These are phyloP conservation scores for Gibbula magus DNA, from an alignment of 2,888 invertebrate genomes.

Conservation along the genomic window DNA sequence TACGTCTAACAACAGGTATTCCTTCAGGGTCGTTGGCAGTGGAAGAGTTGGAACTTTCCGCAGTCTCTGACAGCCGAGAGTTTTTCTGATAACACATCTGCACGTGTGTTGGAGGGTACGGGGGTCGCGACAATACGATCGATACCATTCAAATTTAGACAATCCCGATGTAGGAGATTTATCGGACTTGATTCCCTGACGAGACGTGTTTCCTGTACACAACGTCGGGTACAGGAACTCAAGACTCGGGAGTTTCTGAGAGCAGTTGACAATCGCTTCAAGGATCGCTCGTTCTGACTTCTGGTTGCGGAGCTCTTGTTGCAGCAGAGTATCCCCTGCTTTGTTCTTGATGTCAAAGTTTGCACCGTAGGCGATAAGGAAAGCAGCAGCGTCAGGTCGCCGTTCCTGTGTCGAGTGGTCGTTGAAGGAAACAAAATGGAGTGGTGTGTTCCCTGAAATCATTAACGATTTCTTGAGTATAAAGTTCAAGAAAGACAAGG, in stretches of 20 bases:
- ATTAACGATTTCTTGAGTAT: background rate
- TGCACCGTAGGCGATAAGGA: constrained; percentile 71
- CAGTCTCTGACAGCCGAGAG: constrained; percentile 59
- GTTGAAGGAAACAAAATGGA: constrained; percentile 71
- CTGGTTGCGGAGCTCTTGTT: constrained; percentile 60
- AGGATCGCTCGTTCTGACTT: constrained; percentile 50
- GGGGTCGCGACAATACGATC: constrained; percentile 55
- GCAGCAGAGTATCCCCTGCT: constrained; percentile 61
- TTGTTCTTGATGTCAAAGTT: constrained; percentile 62
- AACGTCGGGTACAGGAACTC: constrained; percentile 42
- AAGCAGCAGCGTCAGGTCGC: constrained; percentile 65
- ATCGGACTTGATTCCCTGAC: background rate
- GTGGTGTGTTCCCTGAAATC: constrained; percentile 63
- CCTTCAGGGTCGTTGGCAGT: constrained; percentile 65
- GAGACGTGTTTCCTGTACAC: background rate
- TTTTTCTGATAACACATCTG: constrained; percentile 61
- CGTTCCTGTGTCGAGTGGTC: constrained; percentile 61
- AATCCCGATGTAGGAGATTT: background rate
- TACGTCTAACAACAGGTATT: constrained; percentile 52
- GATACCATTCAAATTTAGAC: constrained; percentile 7
- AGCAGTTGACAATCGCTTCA: constrained; percentile 64
- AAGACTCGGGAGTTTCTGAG: constrained; percentile 59
- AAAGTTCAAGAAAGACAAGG: background rate
- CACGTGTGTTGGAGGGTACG: constrained; percentile 71
- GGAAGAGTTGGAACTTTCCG: constrained; percentile 60